phyloP scores from a whole-genome alignment of 2,797 vertebrate species.

The Crenuchus spilurus region DNA sequence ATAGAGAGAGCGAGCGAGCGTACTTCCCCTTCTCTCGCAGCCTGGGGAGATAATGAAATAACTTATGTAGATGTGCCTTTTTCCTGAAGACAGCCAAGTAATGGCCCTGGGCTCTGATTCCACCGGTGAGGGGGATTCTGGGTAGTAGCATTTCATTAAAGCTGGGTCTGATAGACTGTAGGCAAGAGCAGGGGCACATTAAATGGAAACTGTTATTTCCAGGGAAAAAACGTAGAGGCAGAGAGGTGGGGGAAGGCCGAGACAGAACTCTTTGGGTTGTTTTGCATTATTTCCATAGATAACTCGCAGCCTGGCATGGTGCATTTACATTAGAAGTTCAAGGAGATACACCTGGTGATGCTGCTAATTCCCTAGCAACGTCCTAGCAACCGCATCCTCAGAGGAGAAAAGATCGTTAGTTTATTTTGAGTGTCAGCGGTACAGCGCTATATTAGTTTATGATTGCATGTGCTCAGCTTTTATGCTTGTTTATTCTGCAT shows the following conservation, averaged over 20 bases:
- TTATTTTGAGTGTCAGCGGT: background rate
- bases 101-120: conserved; percentile 66
- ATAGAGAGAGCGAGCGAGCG: conserved; percentile 74
- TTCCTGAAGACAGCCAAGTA: conserved; percentile 67
- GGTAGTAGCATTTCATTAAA: conserved; percentile 68
- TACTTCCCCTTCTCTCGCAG: conserved; percentile 59
- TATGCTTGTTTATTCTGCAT: conserved; percentile 7
- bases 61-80: conserved; percentile 77
- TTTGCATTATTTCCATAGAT: conserved; percentile 35
- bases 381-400: conserved; percentile 39
- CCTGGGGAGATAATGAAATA: conserved; percentile 78
- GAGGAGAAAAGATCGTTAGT: conserved; percentile 12
- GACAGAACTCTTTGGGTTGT: conserved; percentile 35
- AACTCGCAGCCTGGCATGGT: conserved; percentile 26
- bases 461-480: background rate
- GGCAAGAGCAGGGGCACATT: conserved; percentile 60
- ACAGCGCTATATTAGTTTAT: background rate
- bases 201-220: conserved; percentile 63
- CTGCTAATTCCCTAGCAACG: conserved; percentile 39
- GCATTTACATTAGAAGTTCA: conserved; percentile 37
- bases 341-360: conserved; percentile 41
- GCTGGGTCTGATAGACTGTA: conserved; percentile 64
- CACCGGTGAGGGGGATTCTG: conserved; percentile 63
- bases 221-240: conserved; percentile 43
- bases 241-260: conserved; percentile 32